Evolutionary conservation across 2,888 invertebrate species (phyloP).

Genomic region (Troides helena): DNA sequence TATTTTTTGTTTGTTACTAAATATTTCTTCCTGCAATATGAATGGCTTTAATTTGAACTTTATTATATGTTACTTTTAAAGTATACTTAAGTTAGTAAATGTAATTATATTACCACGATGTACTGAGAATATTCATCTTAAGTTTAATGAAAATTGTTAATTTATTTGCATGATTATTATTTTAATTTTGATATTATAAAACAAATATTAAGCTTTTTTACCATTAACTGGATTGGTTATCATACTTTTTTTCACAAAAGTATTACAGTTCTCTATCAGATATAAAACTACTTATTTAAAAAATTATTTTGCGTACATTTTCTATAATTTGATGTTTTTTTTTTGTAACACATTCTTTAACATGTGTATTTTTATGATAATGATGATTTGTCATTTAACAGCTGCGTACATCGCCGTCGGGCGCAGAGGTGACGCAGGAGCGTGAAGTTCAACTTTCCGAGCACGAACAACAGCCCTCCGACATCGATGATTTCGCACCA

Average conservation of each 20-base stretch:
- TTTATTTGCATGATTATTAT: no score
- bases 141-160: no score
- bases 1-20: background rate
- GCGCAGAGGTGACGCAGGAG: slow-evolving; percentile 37
- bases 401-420: slow-evolving; percentile 34
- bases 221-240: no score
- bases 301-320: background rate
- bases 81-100: no score
- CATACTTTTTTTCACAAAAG: no score
- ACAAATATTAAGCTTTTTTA: no score
- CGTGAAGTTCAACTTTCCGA: slow-evolving; percentile 43
- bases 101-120: no score
- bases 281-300: no score
- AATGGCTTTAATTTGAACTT: background rate
- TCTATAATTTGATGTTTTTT: background rate
- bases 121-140: no score
- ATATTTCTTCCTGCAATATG: background rate
- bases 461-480: slow-evolving; percentile 47
- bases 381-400: slow-evolving; percentile 28
- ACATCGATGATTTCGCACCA: slow-evolving; percentile 56
- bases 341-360: background rate
- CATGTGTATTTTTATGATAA: background rate
- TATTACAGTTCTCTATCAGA: no score
- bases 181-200: no score
- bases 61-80: background rate